Evolutionary conservation across 1,140 invertebrate species (phyloP).

Genomic region (Aphis craccivora): DNA sequence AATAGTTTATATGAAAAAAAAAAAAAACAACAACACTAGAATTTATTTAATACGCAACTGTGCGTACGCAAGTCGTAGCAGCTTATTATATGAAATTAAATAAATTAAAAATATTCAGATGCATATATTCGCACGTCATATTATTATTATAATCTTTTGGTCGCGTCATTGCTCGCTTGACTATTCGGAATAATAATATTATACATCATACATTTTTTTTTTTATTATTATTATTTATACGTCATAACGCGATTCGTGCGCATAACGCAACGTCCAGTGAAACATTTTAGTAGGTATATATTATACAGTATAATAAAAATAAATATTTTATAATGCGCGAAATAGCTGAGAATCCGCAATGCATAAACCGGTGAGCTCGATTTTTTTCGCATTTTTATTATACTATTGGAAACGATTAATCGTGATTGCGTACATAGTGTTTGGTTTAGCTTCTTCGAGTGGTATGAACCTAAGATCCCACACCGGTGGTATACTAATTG

Average conservation of each 20-base stretch:
- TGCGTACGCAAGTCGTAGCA: not conserved
- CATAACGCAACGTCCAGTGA: not conserved
- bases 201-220: not conserved
- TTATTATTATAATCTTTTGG: not conserved
- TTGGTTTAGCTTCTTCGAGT: not conserved
- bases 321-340: not conserved
- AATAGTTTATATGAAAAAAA: not conserved
- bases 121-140: not conserved
- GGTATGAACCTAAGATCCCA: not conserved
- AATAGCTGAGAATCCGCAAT: not conserved
- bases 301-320: too few relatives aligned
- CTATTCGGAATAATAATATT: slow-evolving; percentile 5
- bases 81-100: not conserved
- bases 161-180: not conserved
- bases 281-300: not conserved
- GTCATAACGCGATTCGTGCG: not conserved
- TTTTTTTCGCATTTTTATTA: not conserved
- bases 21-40: not conserved
- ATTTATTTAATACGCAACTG: not conserved
- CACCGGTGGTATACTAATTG: not conserved
- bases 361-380: not conserved
- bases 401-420: not conserved
- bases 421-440: not conserved
- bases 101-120: not conserved
- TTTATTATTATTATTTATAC: not conserved